Evolutionary conservation across 2,113 vertebrate genomes (phyloP), one percentile per base, ranked within the genome.

Genomic region (Gambusia holbrooki): DNA sequence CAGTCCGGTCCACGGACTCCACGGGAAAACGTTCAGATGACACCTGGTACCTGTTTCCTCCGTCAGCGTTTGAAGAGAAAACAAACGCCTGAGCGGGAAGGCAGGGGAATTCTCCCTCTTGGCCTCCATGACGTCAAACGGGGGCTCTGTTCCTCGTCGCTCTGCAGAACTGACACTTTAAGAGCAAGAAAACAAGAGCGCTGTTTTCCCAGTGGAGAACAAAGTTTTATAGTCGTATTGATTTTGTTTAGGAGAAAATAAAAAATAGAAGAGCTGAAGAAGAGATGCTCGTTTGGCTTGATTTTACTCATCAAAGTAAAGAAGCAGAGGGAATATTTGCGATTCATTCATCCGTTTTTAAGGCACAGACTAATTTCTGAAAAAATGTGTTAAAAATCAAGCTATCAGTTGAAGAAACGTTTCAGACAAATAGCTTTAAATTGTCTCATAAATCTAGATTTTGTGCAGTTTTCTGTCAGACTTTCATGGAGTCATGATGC

Each of bases 41-140:
- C 84, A 90, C 85, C 84, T 81, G 83, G 88, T 87, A 88, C 90
- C 80, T 90, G 85, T 88, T 89, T 85, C 74, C 80, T 80, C 77
- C 64, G 74, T 62, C 82, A 80, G 73, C 14, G 14, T 73, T 85
- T 82, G 33, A 83, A 80, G 76, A 77, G 86, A 87, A 91, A 91
- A 89, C 80, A 92, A 90, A 90, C 71, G 87, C 82, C 84, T 84
- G 82, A 84, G 67, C 65, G 25, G 71, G 74, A 80, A 80, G 66
- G 54, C 79, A 54, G 76, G 76, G 84, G 74, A 84, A 79, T 84
- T 88, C 58, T 85, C 66, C 58, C 66, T 45, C 19, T 71, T 71
- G 71, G 76, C 42, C 62, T 83, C 62, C 7, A 60, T 82, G 78
- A 87, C 60, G 80, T 87, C 82, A 83, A 82, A 80, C 66, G n/a